Percentiles rank a stretch among this genome's conserved stretches.
These are phyloP conservation scores for Atractosteus spatula DNA, from an alignment of 2,113 vertebrate species.

Conservation along the genomic window DNA sequence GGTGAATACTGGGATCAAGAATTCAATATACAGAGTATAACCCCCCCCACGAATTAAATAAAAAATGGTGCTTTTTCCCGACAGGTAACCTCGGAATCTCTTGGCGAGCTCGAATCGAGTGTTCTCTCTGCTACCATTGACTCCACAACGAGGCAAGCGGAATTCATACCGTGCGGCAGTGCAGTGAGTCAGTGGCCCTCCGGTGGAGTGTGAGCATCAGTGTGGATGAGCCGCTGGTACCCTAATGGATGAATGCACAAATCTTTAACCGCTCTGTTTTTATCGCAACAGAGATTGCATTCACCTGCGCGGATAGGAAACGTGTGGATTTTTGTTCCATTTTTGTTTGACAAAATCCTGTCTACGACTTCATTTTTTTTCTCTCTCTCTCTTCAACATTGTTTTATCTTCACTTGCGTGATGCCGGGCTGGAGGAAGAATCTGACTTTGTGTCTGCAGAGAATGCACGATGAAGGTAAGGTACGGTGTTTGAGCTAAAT, in stretches of 20 bases:
- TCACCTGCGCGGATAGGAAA: neutral
- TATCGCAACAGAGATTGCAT: neutral
- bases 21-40: too few species aligned
- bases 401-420: constrained; percentile 6
- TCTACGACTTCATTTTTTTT: neutral
- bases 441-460: constrained; percentile 78
- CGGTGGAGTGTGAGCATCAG: neutral
- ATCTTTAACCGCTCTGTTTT: neutral
- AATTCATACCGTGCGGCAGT: too few species aligned
- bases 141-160: too few species aligned
- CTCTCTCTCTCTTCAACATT: neutral
- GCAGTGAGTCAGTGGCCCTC: neutral
- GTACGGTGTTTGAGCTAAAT: neutral
- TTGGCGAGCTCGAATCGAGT: too few species aligned
- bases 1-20: too few species aligned
- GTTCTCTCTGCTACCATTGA: too few species aligned
- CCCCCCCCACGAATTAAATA: too few species aligned
- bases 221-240: neutral
- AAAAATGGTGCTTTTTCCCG: too few species aligned
- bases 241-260: neutral
- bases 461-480: constrained; percentile 81
- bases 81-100: too few species aligned
- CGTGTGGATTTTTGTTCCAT: neutral
- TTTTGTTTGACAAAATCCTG: too few species aligned
- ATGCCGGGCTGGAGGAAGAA: constrained; percentile 84